phyloP scores from a whole-genome alignment of 23 tunicate genomes.

The Ascidia mentula region DNA sequence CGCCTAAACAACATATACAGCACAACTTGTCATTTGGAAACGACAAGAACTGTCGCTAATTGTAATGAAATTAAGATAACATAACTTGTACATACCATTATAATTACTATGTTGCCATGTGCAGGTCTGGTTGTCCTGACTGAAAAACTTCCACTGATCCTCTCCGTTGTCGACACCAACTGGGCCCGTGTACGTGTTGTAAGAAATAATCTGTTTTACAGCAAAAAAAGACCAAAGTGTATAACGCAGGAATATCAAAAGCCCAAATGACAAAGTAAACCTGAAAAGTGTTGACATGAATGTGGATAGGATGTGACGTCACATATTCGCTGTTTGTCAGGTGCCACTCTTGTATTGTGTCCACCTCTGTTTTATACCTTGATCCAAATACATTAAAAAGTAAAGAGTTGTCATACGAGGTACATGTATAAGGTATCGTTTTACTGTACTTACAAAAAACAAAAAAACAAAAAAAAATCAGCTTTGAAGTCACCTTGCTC shows the following conservation, averaged over 20 bases:
- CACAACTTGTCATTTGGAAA: too few species aligned
- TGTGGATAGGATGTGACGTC: slow-evolving; percentile 60
- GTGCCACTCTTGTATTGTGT: slow-evolving; percentile 42
- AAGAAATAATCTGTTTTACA: slow-evolving; percentile 56
- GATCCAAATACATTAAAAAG: neutral
- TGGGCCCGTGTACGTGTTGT: slow-evolving; percentile 54
- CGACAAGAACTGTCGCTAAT: too few species aligned
- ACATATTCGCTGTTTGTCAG: slow-evolving; percentile 37
- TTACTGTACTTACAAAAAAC: too few species aligned
- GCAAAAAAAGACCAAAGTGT: too few species aligned
- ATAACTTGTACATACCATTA: neutral
- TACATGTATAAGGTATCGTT: too few species aligned
- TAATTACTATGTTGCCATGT: slow-evolving; percentile 2
- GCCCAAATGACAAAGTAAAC: neutral
- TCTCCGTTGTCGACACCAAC: slow-evolving; percentile 12
- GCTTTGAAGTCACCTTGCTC: too few species aligned
- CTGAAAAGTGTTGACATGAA: slow-evolving; percentile 46
- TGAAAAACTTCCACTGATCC: slow-evolving; percentile 13
- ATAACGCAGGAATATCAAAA: too few species aligned
- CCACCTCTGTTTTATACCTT: slow-evolving; percentile 22
- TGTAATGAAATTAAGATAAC: too few species aligned
- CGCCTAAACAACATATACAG: too few species aligned
- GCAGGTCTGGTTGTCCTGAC: slow-evolving; percentile 5
- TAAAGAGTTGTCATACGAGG: too few species aligned
- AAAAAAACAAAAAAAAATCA: too few species aligned